Evolutionary conservation across 2,888 invertebrate genomes (phyloP), one percentile per base, ranked within the genome.

Genomic region (Orthosia gracilis): DNA sequence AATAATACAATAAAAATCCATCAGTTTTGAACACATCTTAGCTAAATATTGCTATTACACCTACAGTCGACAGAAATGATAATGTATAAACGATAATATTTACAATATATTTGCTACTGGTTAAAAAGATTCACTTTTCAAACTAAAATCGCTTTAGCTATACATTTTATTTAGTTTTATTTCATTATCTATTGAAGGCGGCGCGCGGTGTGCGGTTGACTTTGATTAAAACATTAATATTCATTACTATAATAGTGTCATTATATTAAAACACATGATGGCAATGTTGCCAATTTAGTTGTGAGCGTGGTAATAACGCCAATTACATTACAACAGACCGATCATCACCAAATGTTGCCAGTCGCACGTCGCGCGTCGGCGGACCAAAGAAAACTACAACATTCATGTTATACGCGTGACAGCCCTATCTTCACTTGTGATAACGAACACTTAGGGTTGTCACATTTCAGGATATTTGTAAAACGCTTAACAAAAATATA

Each of bases 21-120:
- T 93, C 92, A 89, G 91, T 91, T 94, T 93, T 95, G 96, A 96
- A 96, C 96, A 95, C 95, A 94, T 95, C 95, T 95, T 96, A 96
- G 93, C 95, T 96, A 96, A 91, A 92, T 94, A 95, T 95, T 93
- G 94, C 95, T 95, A 96, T 89, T 90, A 91, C 90, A 91, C 86
- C 92, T 94, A 94, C 89, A 86, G 88, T 91, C 89, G 90, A 94
- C 95, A 95, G 90, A 94, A 94, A 94, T 83, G 12, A 86, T 85
- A 91, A 86, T 85, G 91, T 91, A 92, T 88, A 91, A 91, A 91
- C 91, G 90, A 91, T 92, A 91, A 87, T 88, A 94, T 95, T 91
- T 95, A 95, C 94, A 95, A 89, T 91, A 89, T 91, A 93, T 92
- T 91, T 84, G 91, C 91, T 94, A 94, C 85, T 82, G 82, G 90